Conservation (phyloP, 1,140 invertebrate species). For the Heliconius hermathena region DNA sequence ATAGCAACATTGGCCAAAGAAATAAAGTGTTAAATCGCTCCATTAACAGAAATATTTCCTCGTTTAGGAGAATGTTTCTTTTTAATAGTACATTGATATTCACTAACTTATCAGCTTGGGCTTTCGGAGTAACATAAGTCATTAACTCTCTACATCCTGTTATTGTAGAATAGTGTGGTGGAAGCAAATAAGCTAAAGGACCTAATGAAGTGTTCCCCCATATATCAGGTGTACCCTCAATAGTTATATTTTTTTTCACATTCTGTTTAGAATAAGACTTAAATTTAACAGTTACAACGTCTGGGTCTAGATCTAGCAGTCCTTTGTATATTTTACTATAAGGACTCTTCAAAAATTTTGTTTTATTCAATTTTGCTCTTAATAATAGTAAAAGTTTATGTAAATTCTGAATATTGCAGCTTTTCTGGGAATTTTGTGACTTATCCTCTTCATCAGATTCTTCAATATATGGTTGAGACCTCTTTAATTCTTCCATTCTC, state of each 20-base stretch:
- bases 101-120: conserved; percentile 29
- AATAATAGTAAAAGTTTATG: conserved; percentile 58
- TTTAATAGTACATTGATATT: conserved; percentile 47
- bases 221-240: conserved; percentile 52
- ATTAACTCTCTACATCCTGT: conserved; percentile 65
- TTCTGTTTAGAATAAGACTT: conserved; percentile 68
- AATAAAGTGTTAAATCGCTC: conserved; percentile 66
- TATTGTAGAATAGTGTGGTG: conserved; percentile 69
- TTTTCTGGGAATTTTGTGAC: neutral
- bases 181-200: conserved; percentile 53
- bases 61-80: conserved; percentile 53
- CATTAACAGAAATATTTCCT: conserved; percentile 52
- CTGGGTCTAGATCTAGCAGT: conserved; percentile 42
- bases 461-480: conserved; percentile 17
- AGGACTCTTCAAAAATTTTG: conserved; percentile 45
- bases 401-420: conserved; percentile 47
- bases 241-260: conserved; percentile 37
- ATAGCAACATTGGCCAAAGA: conserved; percentile 65
- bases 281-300: conserved; percentile 46
- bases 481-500: conserved; percentile 46
- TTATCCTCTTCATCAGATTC: conserved; percentile 11
- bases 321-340: conserved; percentile 45
- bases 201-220: conserved; percentile 53
- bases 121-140: conserved; percentile 37
- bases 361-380: conserved; percentile 56